Evolutionary conservation across 2,797 vertebrate genomes (phyloP), one percentile per base, ranked within the genome.

Genomic region (Lepilemur ruficaudatus): DNA sequence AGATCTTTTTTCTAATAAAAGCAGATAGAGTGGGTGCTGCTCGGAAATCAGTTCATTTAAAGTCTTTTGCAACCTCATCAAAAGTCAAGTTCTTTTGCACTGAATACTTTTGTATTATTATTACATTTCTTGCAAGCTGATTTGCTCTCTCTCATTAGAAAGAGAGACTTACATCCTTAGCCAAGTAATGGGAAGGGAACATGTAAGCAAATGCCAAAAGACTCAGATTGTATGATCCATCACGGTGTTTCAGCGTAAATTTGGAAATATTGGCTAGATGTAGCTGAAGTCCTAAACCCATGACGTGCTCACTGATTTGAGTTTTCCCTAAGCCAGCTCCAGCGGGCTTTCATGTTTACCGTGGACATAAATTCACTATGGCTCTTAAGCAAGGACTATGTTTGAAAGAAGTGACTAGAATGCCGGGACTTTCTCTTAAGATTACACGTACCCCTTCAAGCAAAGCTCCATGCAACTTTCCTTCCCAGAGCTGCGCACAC

Each of bases 351-450:
- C 97, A 97, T 96, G 95, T 98, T 97, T 95, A 95, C 96, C 89
- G 25, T 30, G 89, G 91, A 89, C 97, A 98, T 98, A 98, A 98
- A 98, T 98, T 98, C 94, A 97, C 95, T 61, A 35, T 86, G 96
- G 89, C 95, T 93, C 95, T 98, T 83, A 96, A 97, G 96, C 96
- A 96, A 97, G 98, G 94, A 96, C 97, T 98, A 82, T 95, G 87
- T 98, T 97, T 98, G 97, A 97, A 97, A 98, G 97, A 97, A 95
- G 97, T 98, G 97, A 98, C 98, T 93, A 98, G 97, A 98, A 98
- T 75, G 94, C 93, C 96, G 97, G 97, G 97, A 97, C 98, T 98
- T 98, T 98, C 86, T 97, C 96, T 98, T 96, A 98, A 96, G 97
- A 97, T 98, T 98, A 98, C 97, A 96, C 61, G 95, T 95, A 98